Percentiles rank a stretch among this genome's conserved stretches.
Conservation (phyloP, 2,888 invertebrate species). For the Schrankia costaestrigalis region DNA sequence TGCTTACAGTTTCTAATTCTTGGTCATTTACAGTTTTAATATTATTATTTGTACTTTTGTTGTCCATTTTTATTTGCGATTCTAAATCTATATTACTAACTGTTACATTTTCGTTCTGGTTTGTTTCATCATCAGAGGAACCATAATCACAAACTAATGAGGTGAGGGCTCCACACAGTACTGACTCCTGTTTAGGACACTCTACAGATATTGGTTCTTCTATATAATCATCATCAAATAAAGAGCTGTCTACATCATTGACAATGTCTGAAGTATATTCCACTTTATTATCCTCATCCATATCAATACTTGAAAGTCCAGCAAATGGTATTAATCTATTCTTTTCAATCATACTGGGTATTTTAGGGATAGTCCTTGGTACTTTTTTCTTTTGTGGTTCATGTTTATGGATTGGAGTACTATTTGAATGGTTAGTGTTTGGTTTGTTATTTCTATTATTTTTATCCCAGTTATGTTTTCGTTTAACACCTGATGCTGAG, state of each 20-base stretch:
- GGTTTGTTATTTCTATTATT: slow-evolving; percentile 11
- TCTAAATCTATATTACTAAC: too few species aligned
- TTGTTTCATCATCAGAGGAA: slow-evolving; percentile 69
- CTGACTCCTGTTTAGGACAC: slow-evolving; percentile 29
- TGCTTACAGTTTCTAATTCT: not conserved
- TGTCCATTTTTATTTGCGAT: too few species aligned
- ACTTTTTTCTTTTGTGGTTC: slow-evolving; percentile 25
- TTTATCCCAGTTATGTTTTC: slow-evolving; percentile 25
- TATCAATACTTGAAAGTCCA: slow-evolving; percentile 64
- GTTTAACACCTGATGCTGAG: slow-evolving; percentile 23
- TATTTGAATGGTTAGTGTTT: slow-evolving; percentile 11
- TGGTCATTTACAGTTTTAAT: not conserved
- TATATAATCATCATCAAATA: slow-evolving; percentile 64
- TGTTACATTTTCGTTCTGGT: slow-evolving; percentile 11
- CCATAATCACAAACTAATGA: slow-evolving; percentile 80
- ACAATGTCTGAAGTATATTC: slow-evolving; percentile 26
- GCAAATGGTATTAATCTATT: slow-evolving; percentile 67
- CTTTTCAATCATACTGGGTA: slow-evolving; percentile 35
- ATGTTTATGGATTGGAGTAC: slow-evolving; percentile 6
- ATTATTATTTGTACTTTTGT: not conserved
- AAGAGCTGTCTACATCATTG: slow-evolving; percentile 25
- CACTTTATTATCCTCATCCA: slow-evolving; percentile 40
- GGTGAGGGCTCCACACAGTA: slow-evolving; percentile 77
- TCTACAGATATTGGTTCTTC: slow-evolving; percentile 13
- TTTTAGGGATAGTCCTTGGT: slow-evolving; percentile 32